Conservation (phyloP, 2,797 vertebrate genomes). For the Epinephelus coioides region DNA sequence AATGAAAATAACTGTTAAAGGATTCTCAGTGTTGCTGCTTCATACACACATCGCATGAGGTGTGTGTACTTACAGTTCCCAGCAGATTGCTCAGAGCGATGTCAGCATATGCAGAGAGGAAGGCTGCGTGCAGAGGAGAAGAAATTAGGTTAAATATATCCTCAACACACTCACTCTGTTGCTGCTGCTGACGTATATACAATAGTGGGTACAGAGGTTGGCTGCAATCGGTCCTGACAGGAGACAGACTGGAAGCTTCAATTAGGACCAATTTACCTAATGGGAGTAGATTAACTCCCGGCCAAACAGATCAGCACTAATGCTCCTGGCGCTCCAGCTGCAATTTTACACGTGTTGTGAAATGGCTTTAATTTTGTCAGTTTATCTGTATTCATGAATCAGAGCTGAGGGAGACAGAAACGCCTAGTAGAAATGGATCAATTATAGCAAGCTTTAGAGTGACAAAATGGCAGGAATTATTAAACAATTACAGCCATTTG, state of each 20-base stretch:
- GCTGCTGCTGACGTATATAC: background rate
- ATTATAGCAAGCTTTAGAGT: background rate
- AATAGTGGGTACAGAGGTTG: background rate
- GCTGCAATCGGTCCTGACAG: background rate
- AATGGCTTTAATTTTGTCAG: background rate
- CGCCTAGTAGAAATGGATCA: background rate
- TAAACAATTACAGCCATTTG: constrained; percentile 12
- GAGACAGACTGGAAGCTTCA: constrained; percentile 17
- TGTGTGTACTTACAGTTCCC: constrained; percentile 77
- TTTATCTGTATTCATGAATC: background rate
- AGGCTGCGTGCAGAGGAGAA: constrained; percentile 66
- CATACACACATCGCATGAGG: background rate
- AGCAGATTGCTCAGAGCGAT: constrained; percentile 84
- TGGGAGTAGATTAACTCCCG: constrained; percentile 29
- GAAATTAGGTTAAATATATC: constrained; percentile 32
- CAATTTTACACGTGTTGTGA: constrained; percentile 12
- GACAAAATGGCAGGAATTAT: background rate
- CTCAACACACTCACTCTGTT: background rate
- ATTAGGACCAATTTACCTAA: constrained; percentile 37
- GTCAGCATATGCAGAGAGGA: constrained; percentile 83
- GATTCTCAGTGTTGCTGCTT: background rate
- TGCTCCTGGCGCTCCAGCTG: constrained; percentile 12
- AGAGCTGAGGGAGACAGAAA: background rate
- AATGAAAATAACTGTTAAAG: background rate
- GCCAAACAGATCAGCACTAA: constrained; percentile 26